phyloP scores from a whole-genome alignment of 2,797 vertebrate genomes.

The Geotrypetes seraphini region DNA sequence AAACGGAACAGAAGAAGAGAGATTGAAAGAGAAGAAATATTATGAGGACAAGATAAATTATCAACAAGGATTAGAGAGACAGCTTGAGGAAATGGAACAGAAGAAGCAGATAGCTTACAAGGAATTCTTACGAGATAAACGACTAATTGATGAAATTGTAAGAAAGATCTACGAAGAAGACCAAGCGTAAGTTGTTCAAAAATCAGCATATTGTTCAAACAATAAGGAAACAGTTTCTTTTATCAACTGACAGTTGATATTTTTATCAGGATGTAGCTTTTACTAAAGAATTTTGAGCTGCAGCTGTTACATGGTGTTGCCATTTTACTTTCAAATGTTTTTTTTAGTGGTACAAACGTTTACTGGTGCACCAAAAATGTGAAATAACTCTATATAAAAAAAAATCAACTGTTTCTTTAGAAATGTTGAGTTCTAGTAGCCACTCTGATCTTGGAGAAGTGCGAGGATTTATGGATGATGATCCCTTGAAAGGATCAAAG shows the following conservation, averaged over 20 bases:
- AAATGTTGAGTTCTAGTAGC: too few species aligned
- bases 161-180: constrained; percentile 88
- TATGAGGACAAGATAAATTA: constrained; percentile 55
- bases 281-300: background rate
- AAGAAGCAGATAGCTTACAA: constrained; percentile 73
- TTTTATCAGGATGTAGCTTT: too few species aligned
- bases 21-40: constrained; percentile 44
- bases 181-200: constrained; percentile 59
- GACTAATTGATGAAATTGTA: constrained; percentile 83
- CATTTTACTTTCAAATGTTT: background rate
- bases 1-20: constrained; percentile 46
- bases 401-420: too few species aligned
- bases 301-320: background rate
- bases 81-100: constrained; percentile 72
- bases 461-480: too few species aligned
- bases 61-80: constrained; percentile 67
- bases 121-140: constrained; percentile 83
- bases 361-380: too few species aligned
- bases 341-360: too few species aligned
- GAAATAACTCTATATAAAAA: too few species aligned
- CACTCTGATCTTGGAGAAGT: too few species aligned
- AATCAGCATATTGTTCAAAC: too few species aligned
- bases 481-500: too few species aligned
- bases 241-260: too few species aligned
- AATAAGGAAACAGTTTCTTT: background rate